Evolutionary conservation across 2,797 vertebrate genomes (phyloP), one percentile per base, ranked within the genome.

Genomic region (Acanthis flammea): DNA sequence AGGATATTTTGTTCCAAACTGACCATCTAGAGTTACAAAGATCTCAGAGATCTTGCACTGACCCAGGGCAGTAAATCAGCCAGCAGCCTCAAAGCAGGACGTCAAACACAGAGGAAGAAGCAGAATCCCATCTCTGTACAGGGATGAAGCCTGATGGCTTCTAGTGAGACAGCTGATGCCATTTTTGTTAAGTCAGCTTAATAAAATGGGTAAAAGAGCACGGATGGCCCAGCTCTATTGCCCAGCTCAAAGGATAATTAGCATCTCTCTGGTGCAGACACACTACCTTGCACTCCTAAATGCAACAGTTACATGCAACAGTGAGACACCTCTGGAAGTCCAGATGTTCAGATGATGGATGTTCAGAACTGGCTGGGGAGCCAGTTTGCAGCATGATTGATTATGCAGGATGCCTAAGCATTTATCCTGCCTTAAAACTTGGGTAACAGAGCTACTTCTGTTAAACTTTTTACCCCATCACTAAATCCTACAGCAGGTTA

Each of bases 21-120:
- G 0, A 18, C 37, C 21, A 75, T 14, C 37, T 35, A 27, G 8
- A 54, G 27, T 22, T 22, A 31, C 2, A 50, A 48, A 48, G 23
- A 63, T 24, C 57, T 84, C 7, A 0, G 19, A 89, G 39, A 31
- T 47, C 51, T 44, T 51, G 25, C 1, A 0, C 0, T 82, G 21
- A 55, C 12, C 37, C 28, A 79, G 16, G 15, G 14, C 58, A 73
- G 12, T 15, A 42, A 72, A 45, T 30, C 72, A 92, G 45, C 9
- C 42, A 35, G 70, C 35, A 88, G 22, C 39, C 66, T 78, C n/a
- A 65, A 61, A 75, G 54, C n/a, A 77, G 42, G 42, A 72, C 61
- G 31, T 58, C 70, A 72, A 60, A 82, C n/a, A 48, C 9, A 35
- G 18, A 57, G 23, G 37, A 51, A 93, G 54, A 48, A 63, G 45